phyloP scores from a whole-genome alignment of 2,797 vertebrate genomes.

The Graptemys geographica region DNA sequence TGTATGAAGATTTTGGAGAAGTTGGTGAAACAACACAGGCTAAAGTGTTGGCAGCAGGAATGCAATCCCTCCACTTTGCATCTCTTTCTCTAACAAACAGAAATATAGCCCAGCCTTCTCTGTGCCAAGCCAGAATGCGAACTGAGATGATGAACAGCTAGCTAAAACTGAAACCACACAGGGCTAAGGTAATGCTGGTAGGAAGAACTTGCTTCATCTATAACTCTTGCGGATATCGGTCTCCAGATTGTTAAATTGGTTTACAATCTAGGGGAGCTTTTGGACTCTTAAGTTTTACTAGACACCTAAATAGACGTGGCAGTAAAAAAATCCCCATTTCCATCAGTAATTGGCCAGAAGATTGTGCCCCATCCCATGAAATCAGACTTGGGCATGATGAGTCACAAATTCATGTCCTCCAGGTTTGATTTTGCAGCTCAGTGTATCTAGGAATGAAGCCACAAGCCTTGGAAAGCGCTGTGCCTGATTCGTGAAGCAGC shows the following conservation, averaged over 20 bases:
- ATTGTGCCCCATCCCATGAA: background rate
- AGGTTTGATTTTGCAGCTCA: background rate
- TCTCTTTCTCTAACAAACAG: background rate
- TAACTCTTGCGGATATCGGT: background rate
- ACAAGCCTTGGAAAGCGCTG: constrained; percentile 25
- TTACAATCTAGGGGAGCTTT: background rate
- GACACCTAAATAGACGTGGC: background rate
- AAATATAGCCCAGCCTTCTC: background rate
- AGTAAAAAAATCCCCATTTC: background rate
- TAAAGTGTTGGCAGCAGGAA: background rate
- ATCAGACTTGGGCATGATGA: background rate
- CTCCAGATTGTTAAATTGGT: background rate
- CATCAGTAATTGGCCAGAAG: background rate
- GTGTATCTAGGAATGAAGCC: background rate
- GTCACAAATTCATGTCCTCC: background rate
- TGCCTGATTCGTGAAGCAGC: background rate
- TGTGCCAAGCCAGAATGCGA: background rate
- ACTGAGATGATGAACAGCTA: background rate
- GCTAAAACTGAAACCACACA: background rate
- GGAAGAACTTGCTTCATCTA: background rate
- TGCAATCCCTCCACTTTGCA: background rate
- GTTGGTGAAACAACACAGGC: background rate
- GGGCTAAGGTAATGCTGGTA: background rate
- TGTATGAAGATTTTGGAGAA: background rate
- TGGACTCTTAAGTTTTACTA: background rate